phyloP scores from a whole-genome alignment of 2,797 vertebrate species.

The Perodicticus potto region DNA sequence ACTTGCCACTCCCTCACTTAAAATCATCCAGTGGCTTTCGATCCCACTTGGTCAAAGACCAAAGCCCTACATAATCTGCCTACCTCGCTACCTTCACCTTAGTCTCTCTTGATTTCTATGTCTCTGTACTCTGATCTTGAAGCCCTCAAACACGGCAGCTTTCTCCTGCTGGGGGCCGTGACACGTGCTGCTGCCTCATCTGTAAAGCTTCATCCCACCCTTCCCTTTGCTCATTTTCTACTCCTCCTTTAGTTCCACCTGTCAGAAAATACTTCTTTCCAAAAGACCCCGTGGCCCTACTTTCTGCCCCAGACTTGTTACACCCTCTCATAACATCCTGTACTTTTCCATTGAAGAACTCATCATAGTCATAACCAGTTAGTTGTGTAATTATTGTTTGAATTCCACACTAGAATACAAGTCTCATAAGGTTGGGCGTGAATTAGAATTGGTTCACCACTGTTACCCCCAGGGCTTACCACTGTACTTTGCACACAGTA shows the following conservation, averaged over 20 bases:
- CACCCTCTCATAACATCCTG: background rate
- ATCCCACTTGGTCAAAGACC: background rate
- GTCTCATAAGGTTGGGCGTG: background rate
- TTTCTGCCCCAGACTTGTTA: background rate
- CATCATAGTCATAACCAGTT: background rate
- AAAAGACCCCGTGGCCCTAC: background rate
- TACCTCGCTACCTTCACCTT: background rate
- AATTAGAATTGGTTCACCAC: background rate
- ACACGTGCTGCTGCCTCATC: background rate
- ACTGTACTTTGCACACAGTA: conserved; percentile 53
- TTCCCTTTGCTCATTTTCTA: background rate
- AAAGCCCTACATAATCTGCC: background rate
- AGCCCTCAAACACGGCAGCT: background rate
- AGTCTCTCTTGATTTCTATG: background rate
- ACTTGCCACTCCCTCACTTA: background rate
- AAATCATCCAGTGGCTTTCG: background rate
- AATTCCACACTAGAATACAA: conserved; percentile 28
- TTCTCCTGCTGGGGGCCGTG: background rate
- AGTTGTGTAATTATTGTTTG: background rate
- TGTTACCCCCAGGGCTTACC: background rate
- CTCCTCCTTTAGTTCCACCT: background rate
- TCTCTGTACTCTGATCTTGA: conserved; percentile 18
- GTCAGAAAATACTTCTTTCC: background rate
- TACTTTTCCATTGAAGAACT: background rate
- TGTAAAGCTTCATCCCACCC: background rate